phyloP scores from a whole-genome alignment of 2,113 vertebrate species.

The Echinops telfairi region DNA sequence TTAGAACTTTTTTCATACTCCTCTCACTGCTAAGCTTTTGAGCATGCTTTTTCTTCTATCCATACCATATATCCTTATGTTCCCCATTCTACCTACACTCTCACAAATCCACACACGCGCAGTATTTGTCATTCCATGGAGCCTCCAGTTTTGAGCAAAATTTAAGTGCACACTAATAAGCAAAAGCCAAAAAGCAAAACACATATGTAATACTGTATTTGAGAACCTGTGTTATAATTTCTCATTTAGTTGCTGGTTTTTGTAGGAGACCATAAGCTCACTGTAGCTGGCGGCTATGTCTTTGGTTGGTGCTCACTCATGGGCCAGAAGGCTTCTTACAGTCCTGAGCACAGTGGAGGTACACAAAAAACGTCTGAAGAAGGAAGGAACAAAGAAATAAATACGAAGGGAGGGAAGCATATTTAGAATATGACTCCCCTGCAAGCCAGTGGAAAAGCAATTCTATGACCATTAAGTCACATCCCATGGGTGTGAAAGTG shows the following conservation, averaged over 20 bases:
- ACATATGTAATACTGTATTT: no score
- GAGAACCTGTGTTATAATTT: neutral
- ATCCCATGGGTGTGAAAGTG: neutral
- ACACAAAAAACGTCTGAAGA: neutral
- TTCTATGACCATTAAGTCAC: neutral
- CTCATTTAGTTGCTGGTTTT: neutral
- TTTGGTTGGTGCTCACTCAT: neutral
- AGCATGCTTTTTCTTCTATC: neutral
- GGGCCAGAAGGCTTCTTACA: neutral
- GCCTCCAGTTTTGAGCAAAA: neutral
- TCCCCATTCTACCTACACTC: no score
- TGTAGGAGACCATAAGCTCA: neutral
- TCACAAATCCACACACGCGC: neutral
- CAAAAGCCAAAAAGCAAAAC: no score
- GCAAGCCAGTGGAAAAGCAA: neutral
- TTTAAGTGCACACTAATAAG: neutral
- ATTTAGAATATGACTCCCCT: neutral
- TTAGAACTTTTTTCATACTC: neutral
- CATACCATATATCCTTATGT: neutral
- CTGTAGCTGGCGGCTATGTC: fast-evolving
- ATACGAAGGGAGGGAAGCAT: neutral
- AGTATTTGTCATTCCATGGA: neutral
- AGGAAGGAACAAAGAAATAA: neutral
- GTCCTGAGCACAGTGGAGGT: neutral
- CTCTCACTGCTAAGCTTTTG: neutral